A percentile compares a stretch with the other conserved stretches of the same genome.
Evolutionary conservation across 2,888 invertebrate species (phyloP).

Genomic region (Hoplodrina blanda): DNA sequence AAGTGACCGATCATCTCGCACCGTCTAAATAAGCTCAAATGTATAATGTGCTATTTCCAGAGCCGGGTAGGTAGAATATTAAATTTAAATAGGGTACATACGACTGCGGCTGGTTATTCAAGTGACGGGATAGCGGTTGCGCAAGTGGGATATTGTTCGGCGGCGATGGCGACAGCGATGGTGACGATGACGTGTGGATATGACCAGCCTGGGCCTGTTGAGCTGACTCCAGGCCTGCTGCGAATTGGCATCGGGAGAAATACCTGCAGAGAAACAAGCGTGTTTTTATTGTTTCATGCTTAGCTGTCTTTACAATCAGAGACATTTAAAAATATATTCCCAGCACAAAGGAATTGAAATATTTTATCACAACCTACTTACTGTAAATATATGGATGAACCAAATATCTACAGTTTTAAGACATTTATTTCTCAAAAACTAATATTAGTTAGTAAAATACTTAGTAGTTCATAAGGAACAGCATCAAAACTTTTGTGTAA

Average conservation of each 20-base stretch:
- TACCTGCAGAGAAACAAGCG: conserved; percentile 70
- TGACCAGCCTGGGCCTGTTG: conserved; percentile 57
- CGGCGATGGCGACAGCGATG: conserved; percentile 67
- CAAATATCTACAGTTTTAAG: too few species aligned
- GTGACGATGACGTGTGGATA: conserved; percentile 47
- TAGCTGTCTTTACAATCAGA: neutral
- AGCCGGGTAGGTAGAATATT: too few species aligned
- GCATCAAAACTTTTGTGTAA: too few species aligned
- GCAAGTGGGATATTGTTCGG: conserved; percentile 68
- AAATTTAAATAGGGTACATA: conserved; percentile 62
- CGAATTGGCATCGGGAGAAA: conserved; percentile 82
- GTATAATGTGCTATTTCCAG: too few species aligned
- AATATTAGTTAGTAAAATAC: too few species aligned
- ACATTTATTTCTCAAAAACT: too few species aligned
- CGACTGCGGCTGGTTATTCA: conserved; percentile 73
- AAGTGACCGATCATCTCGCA: too few species aligned
- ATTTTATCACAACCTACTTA: neutral
- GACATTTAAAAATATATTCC: neutral
- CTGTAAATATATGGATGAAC: neutral
- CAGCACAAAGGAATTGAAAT: neutral
- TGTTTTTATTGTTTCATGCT: conserved; percentile 1
- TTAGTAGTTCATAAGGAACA: too few species aligned
- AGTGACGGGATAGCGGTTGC: conserved; percentile 64
- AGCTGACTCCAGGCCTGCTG: conserved; percentile 78
- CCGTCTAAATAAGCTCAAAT: too few species aligned